Conservation (phyloP, 2,113 vertebrate genomes). For the Tragelaphus imberbis region DNA sequence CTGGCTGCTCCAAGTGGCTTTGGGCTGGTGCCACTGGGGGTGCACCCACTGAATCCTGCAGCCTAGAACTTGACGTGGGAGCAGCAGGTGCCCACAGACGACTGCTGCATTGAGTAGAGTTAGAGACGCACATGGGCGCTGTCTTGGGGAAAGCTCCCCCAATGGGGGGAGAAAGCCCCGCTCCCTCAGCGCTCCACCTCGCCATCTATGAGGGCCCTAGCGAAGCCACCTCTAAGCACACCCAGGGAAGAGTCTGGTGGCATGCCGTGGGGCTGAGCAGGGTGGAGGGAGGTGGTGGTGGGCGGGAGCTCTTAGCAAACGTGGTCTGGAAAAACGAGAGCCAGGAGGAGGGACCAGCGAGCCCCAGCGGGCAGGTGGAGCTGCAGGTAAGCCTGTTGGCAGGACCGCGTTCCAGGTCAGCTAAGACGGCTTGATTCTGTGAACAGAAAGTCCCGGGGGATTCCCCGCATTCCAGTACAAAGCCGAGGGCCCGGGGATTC, state of each 20-base stretch:
- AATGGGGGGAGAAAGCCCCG: rapidly evolving
- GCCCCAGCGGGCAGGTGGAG: not conserved
- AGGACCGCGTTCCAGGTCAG: not conserved
- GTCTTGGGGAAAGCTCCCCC: not conserved
- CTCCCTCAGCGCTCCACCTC: rapidly evolving
- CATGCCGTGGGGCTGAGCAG: rapidly evolving
- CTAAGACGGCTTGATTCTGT: not conserved
- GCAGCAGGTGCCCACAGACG: rapidly evolving
- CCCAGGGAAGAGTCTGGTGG: too few species aligned
- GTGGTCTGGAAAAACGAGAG: rapidly evolving
- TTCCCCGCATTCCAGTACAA: not conserved
- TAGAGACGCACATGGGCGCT: not conserved
- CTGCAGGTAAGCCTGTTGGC: not conserved
- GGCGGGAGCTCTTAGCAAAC: not conserved
- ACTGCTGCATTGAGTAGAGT: not conserved
- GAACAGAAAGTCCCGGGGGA: conserved; percentile 39
- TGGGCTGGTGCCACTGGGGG: rapidly evolving
- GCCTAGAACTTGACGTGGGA: too few species aligned
- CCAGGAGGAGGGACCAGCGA: not conserved
- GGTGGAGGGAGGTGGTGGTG: rapidly evolving
- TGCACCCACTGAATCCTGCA: rapidly evolving
- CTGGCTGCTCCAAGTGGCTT: rapidly evolving
- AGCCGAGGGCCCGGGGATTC: not conserved
- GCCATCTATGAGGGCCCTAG: rapidly evolving
- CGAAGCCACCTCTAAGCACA: rapidly evolving